phyloP scores from a whole-genome alignment of 2,888 invertebrate species.

The Melanophora roralis region DNA sequence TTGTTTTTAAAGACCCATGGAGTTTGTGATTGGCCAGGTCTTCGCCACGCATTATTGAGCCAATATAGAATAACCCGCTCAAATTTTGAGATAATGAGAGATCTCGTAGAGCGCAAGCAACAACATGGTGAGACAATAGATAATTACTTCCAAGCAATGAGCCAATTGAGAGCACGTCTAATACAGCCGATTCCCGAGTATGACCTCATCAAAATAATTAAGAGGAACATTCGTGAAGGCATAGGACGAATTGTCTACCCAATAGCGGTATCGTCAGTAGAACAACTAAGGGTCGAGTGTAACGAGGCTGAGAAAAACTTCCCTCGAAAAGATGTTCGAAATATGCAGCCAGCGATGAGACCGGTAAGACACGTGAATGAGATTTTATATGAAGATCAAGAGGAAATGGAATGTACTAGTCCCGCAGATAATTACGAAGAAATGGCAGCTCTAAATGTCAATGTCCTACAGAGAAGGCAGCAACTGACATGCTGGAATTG shows the following conservation, averaged over 20 bases:
- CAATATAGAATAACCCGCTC: neutral
- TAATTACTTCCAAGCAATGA: slow-evolving; percentile 23
- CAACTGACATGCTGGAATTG: slow-evolving; percentile 9
- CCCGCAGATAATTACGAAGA: too few species aligned
- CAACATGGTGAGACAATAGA: slow-evolving; percentile 5
- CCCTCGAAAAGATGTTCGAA: neutral
- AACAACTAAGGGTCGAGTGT: slow-evolving; percentile 28
- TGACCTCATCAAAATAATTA: slow-evolving; percentile 32
- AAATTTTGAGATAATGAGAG: slow-evolving; percentile 20
- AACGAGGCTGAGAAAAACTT: slow-evolving; percentile 17
- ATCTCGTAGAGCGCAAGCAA: slow-evolving; percentile 17
- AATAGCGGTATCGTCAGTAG: slow-evolving; percentile 2
- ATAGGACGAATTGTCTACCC: slow-evolving; percentile 10
- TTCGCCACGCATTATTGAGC: neutral
- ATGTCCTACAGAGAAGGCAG: neutral
- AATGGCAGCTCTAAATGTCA: neutral
- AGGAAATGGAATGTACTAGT: neutral
- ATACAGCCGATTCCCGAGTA: neutral
- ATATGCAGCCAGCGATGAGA: neutral
- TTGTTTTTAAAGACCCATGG: neutral
- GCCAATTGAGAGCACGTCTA: slow-evolving; percentile 10
- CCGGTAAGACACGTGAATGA: neutral
- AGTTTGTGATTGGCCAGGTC: too few species aligned
- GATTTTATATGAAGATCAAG: neutral
- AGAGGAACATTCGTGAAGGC: slow-evolving; percentile 19